A percentile compares a stretch with the other conserved stretches of the same genome.
Evolutionary conservation across 2,797 vertebrate genomes (phyloP).

Genomic region (Ctenochaetus hawaiiensis): DNA sequence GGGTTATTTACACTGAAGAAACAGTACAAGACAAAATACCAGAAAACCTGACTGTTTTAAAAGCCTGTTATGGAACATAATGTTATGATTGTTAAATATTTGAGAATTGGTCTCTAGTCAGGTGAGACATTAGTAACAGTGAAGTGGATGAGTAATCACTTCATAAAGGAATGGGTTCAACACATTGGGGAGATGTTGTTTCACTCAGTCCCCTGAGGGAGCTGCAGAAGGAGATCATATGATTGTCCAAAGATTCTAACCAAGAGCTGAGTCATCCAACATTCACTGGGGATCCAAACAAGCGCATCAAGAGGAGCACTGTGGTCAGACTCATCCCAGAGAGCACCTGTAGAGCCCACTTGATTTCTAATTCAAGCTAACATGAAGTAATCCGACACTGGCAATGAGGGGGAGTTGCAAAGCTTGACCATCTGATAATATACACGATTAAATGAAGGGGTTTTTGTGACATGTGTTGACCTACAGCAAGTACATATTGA

Average conservation of each 20-base stretch:
- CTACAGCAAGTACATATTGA: conserved; percentile 11
- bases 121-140: conserved; percentile 19
- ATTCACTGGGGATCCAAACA: conserved; percentile 38
- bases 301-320: background rate
- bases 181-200: conserved; percentile 31
- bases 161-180: conserved; percentile 44
- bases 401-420: background rate
- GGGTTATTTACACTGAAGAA: background rate
- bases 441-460: conserved; percentile 30
- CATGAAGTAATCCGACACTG: conserved; percentile 14
- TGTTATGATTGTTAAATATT: conserved; percentile 10
- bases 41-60: background rate
- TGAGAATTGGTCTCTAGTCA: conserved; percentile 14
- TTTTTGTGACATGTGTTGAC: conserved; percentile 22
- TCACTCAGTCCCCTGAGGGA: conserved; percentile 34
- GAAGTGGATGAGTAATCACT: conserved; percentile 30
- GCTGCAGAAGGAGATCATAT: conserved; percentile 67
- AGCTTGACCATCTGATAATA: conserved; percentile 35
- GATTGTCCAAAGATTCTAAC: conserved; percentile 64
- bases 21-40: background rate
- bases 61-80: background rate
- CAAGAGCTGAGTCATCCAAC: conserved; percentile 61
- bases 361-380: conserved; percentile 40
- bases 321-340: background rate
- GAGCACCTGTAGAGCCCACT: conserved; percentile 34